These are phyloP conservation scores for Mus spretus DNA, from an alignment of 2,797 vertebrate species.

Conservation along the genomic window DNA sequence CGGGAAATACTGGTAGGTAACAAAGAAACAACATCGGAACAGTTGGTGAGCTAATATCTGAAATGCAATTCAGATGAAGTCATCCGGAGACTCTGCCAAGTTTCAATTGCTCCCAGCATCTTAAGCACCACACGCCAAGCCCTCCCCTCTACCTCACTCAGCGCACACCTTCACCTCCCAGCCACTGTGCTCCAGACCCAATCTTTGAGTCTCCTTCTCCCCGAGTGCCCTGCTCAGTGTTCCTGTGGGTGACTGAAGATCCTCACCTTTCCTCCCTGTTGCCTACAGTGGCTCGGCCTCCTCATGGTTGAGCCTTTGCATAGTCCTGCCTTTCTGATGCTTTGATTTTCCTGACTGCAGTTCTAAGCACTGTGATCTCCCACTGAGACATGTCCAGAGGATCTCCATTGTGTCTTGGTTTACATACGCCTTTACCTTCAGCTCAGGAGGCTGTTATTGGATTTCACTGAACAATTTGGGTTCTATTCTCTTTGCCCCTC, in stretches of 20 bases:
- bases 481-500: not conserved
- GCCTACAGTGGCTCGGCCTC: not conserved
- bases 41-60: slow-evolving; percentile 79
- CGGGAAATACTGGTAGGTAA: slow-evolving; percentile 74
- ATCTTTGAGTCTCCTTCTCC: not conserved
- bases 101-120: slow-evolving; percentile 81
- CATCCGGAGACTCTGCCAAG: slow-evolving; percentile 76
- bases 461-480: not conserved
- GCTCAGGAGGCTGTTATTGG: not conserved
- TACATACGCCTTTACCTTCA: not conserved
- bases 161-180: slow-evolving; percentile 55
- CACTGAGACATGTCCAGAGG: not conserved
- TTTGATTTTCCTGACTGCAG: not conserved
- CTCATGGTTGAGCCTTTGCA: not conserved
- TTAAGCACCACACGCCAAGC: slow-evolving; percentile 59
- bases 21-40: slow-evolving; percentile 75
- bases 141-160: slow-evolving; percentile 40
- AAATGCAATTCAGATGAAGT: slow-evolving; percentile 82
- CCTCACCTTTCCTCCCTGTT: not conserved
- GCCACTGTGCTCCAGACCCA: not conserved
- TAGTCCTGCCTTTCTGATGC: not conserved
- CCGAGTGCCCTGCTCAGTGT: not conserved
- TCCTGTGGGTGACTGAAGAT: not conserved
- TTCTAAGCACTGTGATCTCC: not conserved
- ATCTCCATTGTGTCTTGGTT: not conserved